phyloP scores from a whole-genome alignment of 2,888 invertebrate genomes.

The Isoperla grammatica region DNA sequence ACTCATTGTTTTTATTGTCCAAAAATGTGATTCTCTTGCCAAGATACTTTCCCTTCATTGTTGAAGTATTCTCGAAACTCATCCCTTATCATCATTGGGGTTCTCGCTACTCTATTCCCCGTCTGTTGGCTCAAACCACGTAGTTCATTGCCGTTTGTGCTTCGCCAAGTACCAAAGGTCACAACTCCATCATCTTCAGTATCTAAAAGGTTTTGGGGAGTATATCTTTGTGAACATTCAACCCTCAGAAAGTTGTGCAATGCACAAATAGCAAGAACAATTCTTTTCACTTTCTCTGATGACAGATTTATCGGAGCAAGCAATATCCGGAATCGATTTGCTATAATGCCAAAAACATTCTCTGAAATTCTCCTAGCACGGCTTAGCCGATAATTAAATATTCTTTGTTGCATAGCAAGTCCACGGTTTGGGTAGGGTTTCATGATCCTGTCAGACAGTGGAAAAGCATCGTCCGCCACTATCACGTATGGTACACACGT shows the following conservation, averaged over 20 bases:
- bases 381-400: constrained; percentile 28
- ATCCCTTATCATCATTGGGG: neutral
- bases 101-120: neutral
- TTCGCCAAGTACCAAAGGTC: neutral
- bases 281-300: constrained; percentile 21
- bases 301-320: constrained; percentile 27
- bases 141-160: neutral
- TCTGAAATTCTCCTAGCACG: constrained; percentile 26
- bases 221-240: neutral
- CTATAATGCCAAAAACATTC: constrained; percentile 30
- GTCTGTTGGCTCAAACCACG: neutral
- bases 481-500: constrained; percentile 39
- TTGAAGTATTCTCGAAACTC: neutral
- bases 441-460: constrained; percentile 16
- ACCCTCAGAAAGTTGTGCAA: constrained; percentile 28
- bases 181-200: no score
- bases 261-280: constrained; percentile 19
- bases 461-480: constrained; percentile 42
- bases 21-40: neutral
- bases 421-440: constrained; percentile 15
- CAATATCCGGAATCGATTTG: constrained; percentile 28
- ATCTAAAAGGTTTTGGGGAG: no score
- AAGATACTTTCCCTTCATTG: neutral
- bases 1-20: no score
- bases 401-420: constrained; percentile 22